Percentiles rank a stretch among this genome's conserved stretches.
These are phyloP conservation scores for Lepeophtheirus nordmannii DNA, from an alignment of 2,888 invertebrate species.

Conservation along the genomic window DNA sequence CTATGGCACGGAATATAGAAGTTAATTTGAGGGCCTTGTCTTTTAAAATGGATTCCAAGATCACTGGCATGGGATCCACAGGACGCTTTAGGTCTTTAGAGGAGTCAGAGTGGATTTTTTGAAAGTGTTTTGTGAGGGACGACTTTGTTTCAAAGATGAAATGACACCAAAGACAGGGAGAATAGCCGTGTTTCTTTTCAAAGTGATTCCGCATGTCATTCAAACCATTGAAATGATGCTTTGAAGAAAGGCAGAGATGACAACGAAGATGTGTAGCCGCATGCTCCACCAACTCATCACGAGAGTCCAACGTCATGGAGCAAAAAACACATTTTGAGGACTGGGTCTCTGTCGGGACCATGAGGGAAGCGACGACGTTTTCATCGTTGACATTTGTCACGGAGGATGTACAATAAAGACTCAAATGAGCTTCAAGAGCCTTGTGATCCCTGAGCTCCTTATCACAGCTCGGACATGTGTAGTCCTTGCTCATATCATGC, in stretches of 20 bases:
- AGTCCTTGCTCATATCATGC: too few species aligned
- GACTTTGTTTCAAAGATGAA: not conserved
- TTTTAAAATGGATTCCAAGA: not conserved
- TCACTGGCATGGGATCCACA: not conserved
- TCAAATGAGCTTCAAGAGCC: not conserved
- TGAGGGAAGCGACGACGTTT: constrained; percentile 2
- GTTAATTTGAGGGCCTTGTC: not conserved
- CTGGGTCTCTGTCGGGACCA: not conserved
- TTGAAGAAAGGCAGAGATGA: not conserved
- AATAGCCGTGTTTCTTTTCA: not conserved
- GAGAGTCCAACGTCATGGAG: not conserved
- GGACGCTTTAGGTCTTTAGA: not conserved
- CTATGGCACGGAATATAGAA: not conserved
- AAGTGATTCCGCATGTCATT: not conserved
- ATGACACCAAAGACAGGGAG: not conserved
- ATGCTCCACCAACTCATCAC: not conserved
- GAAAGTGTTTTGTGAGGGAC: not conserved
- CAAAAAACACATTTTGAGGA: not conserved
- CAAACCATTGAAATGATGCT: not conserved
- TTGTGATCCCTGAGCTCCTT: not conserved
- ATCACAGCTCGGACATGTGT: not conserved
- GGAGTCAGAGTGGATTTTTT: not conserved
- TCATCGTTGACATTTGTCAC: not conserved
- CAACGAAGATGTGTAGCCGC: not conserved
- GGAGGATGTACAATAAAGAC: not conserved